Base-by-base conservation (phyloP, 2,797 vertebrate species). In the Macropodus opercularis region DNA sequence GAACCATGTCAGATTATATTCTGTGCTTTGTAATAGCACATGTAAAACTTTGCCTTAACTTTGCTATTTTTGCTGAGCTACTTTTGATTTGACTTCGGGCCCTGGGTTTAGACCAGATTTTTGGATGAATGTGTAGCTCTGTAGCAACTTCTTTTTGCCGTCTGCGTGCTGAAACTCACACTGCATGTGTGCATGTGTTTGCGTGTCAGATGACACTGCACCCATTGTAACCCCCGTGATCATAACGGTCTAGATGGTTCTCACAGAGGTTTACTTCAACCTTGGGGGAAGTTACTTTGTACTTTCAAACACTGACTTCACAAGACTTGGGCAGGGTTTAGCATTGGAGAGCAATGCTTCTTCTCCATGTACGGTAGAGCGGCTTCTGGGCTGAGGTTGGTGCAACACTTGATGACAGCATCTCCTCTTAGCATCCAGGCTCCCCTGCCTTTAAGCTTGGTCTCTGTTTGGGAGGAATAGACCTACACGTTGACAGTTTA, bases 321-420 rank as follows among this genome's bases (percentile, higher is more conserved):
- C 27, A 34, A 5, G 41, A 64, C n/a, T n/a, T n/a, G n/a, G n/a
- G 19, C 23, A 19, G 19, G 6, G 36, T 44, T 21, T 42, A 38
- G 12, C 4, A 9, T 32, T 23, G 47, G 27, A 29, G 11, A 51
- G 58, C 19, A 49, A 50, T 34, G 21, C 32, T 32, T 10, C 35
- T 18, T 14, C n/a, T 57, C 18, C 7, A 29, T 36, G 21, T 42
- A 19, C 34, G 34, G 35, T 29, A 3, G 31, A 65, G 50, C 23
- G 38, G 2, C 47, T 23, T 40, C 3, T 26, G 43, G 29, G 29
- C 43, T 18, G 44, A n/a, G 15, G 21, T 3, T 17, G 24, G 6
- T 29, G 40, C 18, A 34, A 19, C n/a, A 24, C n/a, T 26, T 62
- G 47, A 72, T 71, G n/a, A n/a, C n/a, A n/a, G n/a, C 38, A 59